Conservation (phyloP, 2,113 vertebrate species). For the Atractosteus spatula region DNA sequence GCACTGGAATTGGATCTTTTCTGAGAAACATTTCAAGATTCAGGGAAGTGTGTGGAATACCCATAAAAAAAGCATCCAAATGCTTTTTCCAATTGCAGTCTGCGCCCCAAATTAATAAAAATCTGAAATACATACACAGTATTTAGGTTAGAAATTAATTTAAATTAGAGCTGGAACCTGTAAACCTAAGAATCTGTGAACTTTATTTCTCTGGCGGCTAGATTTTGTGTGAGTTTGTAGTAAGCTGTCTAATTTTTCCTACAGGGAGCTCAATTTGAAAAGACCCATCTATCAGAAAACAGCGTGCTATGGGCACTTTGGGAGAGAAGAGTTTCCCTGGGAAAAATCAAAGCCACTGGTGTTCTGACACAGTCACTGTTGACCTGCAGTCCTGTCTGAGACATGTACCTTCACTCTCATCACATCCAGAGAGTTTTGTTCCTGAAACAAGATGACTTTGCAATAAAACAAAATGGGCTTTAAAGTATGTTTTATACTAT, state of each 20-base stretch:
- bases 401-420: too few relatives aligned
- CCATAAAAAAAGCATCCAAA: neutral
- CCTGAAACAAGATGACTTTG: too few relatives aligned
- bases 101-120: conserved; percentile 5
- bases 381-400: too few relatives aligned
- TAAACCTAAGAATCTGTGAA: neutral
- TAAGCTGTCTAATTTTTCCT: neutral
- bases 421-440: too few relatives aligned
- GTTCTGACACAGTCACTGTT: conserved; percentile 32
- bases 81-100: neutral
- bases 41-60: too few relatives aligned
- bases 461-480: too few relatives aligned
- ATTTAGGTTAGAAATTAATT: neutral
- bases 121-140: neutral
- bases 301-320: conserved; percentile 69
- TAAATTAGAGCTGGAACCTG: too few relatives aligned
- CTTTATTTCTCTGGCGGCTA: neutral
- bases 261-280: conserved; percentile 64
- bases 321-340: conserved; percentile 66
- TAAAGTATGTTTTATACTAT: too few relatives aligned
- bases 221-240: neutral
- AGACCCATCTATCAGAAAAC: conserved; percentile 65
- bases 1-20: too few relatives aligned
- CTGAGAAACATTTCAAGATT: too few relatives aligned
- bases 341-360: conserved; percentile 60